Conservation (phyloP, 2,113 vertebrate species). For the Tychaedon coryphoeus region DNA sequence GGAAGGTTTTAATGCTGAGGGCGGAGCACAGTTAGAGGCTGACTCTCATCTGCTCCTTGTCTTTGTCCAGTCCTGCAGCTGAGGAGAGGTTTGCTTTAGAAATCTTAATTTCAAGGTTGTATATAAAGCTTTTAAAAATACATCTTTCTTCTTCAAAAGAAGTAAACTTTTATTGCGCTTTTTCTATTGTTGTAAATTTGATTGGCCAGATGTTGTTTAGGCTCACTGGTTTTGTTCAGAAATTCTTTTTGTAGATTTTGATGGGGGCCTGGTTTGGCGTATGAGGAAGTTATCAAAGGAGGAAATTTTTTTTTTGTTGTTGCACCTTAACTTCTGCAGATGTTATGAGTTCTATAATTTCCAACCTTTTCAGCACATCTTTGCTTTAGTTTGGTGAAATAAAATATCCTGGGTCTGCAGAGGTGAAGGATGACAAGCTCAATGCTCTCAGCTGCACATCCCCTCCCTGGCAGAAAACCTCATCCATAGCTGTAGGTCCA, state of each 20-base stretch:
- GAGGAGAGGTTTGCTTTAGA: conserved; percentile 24
- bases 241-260: conserved; percentile 58
- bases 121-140: conserved; percentile 51
- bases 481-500: not conserved
- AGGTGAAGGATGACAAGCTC: not conserved
- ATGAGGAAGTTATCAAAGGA: conserved; percentile 56
- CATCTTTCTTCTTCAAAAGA: conserved; percentile 77
- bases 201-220: conserved; percentile 78
- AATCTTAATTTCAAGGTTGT: conserved; percentile 45
- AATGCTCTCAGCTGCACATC: not conserved
- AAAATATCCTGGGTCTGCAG: not conserved
- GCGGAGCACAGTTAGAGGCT: not conserved
- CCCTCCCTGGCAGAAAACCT: not conserved
- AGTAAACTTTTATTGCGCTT: conserved; percentile 70
- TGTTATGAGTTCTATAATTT: conserved; percentile 55
- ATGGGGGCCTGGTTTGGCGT: conserved; percentile 47
- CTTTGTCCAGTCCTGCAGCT: not conserved
- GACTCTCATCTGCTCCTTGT: not conserved
- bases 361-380: conserved; percentile 46
- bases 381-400: conserved; percentile 32
- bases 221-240: conserved; percentile 54
- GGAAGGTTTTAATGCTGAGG: not conserved
- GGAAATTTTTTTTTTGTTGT: conserved; percentile 3
- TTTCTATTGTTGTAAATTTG: conserved; percentile 75
- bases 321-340: conserved; percentile 61